Percentiles rank a stretch among this genome's conserved stretches.
Conservation (phyloP, 2,113 vertebrate genomes). For the Platysternon megacephalum region DNA sequence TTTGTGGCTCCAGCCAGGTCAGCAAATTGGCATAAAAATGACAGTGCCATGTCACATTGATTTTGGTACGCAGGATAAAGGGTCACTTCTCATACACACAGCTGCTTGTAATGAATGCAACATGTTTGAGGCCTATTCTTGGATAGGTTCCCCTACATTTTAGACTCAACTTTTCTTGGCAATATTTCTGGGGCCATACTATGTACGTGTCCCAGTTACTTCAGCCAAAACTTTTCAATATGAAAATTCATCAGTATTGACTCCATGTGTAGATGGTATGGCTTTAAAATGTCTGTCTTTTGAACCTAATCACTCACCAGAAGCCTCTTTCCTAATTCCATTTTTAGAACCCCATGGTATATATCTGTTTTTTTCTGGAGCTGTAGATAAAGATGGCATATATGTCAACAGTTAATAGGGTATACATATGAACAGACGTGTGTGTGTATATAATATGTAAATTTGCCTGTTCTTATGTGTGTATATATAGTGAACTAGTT, state of each 20-base stretch:
- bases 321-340: conserved; percentile 39
- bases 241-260: conserved; percentile 60
- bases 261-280: conserved; percentile 33
- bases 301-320: conserved; percentile 15
- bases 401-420: conserved; percentile 11
- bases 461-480: neutral
- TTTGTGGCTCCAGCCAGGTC: conserved; percentile 70
- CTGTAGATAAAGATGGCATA: neutral
- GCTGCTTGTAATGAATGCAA: conserved; percentile 78
- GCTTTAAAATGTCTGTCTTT: conserved; percentile 57
- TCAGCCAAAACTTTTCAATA: conserved; percentile 72
- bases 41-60: conserved; percentile 52
- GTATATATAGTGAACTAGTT: conserved; percentile 1
- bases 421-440: neutral
- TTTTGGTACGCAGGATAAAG: conserved; percentile 67
- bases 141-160: conserved; percentile 74
- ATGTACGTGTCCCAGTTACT: conserved; percentile 64
- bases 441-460: neutral
- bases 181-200: conserved; percentile 67
- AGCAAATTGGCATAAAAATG: conserved; percentile 68
- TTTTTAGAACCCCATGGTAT: conserved; percentile 46
- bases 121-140: conserved; percentile 73
- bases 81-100: conserved; percentile 68
- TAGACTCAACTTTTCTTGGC: conserved; percentile 77
- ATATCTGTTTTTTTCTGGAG: conserved; percentile 4